Conservation (phyloP, 2,797 vertebrate genomes). For the Rousettus madagascariensis region DNA sequence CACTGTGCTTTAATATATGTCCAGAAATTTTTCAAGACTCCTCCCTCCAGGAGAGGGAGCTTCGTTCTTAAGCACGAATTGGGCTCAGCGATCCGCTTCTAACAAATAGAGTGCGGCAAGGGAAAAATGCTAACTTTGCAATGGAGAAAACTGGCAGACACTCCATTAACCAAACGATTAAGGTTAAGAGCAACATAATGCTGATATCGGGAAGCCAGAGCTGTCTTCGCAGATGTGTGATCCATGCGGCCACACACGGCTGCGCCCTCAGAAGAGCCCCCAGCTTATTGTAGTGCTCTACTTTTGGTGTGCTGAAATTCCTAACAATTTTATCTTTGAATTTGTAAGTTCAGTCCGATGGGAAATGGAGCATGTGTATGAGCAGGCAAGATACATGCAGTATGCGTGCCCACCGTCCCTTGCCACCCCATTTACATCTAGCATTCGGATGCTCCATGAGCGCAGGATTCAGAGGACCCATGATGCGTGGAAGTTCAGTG, state of each 20-base stretch:
- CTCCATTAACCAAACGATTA: not conserved
- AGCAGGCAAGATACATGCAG: not conserved
- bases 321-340: not conserved
- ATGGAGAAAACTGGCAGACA: not conserved
- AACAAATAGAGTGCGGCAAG: not conserved
- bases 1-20: not conserved
- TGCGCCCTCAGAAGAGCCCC: not conserved
- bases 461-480: not conserved
- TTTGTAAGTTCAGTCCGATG: not conserved
- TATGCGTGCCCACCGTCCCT: not conserved
- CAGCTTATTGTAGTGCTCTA: not conserved
- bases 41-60: not conserved
- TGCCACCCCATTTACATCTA: not conserved
- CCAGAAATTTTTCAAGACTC: not conserved
- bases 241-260: accelerated
- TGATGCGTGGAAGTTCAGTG: not conserved
- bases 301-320: not conserved
- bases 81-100: not conserved
- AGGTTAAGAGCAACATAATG: not conserved
- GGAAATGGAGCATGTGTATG: not conserved
- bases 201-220: not conserved
- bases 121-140: not conserved
- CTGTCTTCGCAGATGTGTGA: not conserved
- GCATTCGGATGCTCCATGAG: not conserved
- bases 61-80: not conserved